Conservation (phyloP, 2,113 vertebrate species). For the Dicerorhinus sumatrensis region DNA sequence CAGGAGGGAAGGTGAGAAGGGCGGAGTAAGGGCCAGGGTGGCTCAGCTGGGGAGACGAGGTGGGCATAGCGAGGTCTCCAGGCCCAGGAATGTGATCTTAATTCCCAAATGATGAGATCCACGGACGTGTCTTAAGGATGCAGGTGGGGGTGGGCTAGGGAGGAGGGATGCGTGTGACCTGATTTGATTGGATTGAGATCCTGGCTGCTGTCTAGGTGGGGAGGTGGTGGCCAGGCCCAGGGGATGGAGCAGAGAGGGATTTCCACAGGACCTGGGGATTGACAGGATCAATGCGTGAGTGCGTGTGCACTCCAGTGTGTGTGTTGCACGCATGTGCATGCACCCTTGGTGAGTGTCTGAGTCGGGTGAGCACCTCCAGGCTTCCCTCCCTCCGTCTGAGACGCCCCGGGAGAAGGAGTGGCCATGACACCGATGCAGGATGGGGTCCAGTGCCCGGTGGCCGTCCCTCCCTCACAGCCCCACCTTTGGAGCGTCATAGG, state of each 20-base stretch:
- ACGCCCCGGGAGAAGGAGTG: background rate
- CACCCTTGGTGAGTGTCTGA: accelerated
- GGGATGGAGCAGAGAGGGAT: background rate
- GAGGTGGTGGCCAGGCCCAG: background rate
- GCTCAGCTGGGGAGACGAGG: background rate
- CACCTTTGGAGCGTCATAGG: background rate
- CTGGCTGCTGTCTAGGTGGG: background rate
- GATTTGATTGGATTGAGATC: background rate
- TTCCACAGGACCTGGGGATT: background rate
- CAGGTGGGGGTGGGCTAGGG: too few relatives aligned
- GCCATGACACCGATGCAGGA: accelerated
- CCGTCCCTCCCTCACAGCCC: accelerated
- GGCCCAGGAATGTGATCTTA: background rate
- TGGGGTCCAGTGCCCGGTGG: background rate
- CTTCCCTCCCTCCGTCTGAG: background rate
- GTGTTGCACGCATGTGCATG: too few relatives aligned
- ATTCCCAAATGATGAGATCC: background rate
- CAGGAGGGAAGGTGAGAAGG: too few relatives aligned
- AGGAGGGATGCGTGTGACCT: background rate
- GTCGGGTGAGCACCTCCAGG: background rate
- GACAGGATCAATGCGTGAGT: background rate
- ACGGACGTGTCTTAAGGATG: background rate
- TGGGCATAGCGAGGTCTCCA: accelerated
- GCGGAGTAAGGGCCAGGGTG: accelerated
- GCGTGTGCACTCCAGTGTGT: accelerated